phyloP scores from a whole-genome alignment of 2,888 invertebrate species.

The Andrena bucephala region DNA sequence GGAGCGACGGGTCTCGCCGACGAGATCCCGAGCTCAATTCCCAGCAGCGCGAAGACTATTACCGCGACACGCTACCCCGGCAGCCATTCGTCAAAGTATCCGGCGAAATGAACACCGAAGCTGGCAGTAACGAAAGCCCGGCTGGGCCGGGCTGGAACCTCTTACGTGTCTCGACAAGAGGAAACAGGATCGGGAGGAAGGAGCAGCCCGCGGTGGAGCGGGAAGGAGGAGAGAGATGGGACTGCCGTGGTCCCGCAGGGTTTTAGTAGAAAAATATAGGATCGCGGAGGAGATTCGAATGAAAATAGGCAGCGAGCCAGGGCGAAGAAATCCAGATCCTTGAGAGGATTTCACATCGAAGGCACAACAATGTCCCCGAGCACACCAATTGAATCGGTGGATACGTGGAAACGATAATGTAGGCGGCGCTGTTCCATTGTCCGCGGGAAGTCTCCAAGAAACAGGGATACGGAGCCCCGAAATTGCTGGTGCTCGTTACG shows the following conservation, averaged over 20 bases:
- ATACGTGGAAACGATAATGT: conserved; percentile 51
- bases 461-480: conserved; percentile 24
- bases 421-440: conserved; percentile 38
- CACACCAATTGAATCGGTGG: conserved; percentile 47
- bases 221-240: neutral
- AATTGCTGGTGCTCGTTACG: conserved; percentile 34
- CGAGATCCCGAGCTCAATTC: conserved; percentile 29
- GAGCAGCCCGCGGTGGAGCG: no score
- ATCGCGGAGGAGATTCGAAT: conserved; percentile 29
- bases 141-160: conserved; percentile 1
- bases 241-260: conserved; percentile 32
- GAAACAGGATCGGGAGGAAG: neutral
- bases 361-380: conserved; percentile 37
- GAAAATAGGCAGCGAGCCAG: conserved; percentile 45
- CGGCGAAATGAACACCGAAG: conserved; percentile 25
- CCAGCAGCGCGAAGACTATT: conserved; percentile 26
- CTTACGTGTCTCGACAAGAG: neutral
- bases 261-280: conserved; percentile 30
- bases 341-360: conserved; percentile 39
- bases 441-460: conserved; percentile 3
- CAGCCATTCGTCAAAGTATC: conserved; percentile 13
- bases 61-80: conserved; percentile 1
- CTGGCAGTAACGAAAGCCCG: conserved; percentile 12
- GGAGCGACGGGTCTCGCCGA: conserved; percentile 8
- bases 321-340: conserved; percentile 36